These are phyloP conservation scores for Mustelus asterias DNA, from an alignment of 2,113 vertebrate species.

Conservation along the genomic window DNA sequence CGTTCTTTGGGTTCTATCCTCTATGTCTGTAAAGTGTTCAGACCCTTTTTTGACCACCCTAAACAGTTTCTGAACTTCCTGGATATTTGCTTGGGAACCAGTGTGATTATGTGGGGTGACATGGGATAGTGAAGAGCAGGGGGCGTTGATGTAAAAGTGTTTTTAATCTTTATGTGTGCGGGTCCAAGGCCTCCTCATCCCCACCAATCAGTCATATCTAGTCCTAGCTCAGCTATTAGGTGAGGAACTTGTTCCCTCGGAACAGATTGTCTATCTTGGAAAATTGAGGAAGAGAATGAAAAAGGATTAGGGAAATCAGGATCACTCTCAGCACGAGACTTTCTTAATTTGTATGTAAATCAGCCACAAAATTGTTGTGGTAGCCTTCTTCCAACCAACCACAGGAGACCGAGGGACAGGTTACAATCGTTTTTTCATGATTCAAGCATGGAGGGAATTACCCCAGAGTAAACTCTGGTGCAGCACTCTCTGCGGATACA, in stretches of 20 bases:
- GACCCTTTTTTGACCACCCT: neutral
- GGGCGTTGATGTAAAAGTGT: neutral
- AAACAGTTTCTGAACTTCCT: neutral
- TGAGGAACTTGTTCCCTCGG: neutral
- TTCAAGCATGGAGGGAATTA: no score
- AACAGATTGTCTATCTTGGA: neutral
- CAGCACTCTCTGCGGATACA: no score
- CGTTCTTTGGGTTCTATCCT: neutral
- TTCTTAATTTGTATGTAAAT: neutral
- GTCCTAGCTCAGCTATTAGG: neutral
- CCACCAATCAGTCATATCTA: neutral
- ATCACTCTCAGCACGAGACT: neutral
- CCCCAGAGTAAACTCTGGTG: no score
- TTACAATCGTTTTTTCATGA: no score
- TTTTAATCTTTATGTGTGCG: neutral
- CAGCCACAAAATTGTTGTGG: neutral
- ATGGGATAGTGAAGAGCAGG: neutral
- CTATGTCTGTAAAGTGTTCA: neutral
- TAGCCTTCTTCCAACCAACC: no score
- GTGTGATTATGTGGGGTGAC: neutral
- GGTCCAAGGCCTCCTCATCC: neutral
- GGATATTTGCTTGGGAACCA: neutral
- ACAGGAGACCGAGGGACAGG: no score
- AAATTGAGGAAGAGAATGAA: neutral
- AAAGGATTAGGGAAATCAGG: neutral